Evolutionary conservation across 2,888 invertebrate species (phyloP), one percentile per base, ranked within the genome.

Genomic region (Arenicola marina): DNA sequence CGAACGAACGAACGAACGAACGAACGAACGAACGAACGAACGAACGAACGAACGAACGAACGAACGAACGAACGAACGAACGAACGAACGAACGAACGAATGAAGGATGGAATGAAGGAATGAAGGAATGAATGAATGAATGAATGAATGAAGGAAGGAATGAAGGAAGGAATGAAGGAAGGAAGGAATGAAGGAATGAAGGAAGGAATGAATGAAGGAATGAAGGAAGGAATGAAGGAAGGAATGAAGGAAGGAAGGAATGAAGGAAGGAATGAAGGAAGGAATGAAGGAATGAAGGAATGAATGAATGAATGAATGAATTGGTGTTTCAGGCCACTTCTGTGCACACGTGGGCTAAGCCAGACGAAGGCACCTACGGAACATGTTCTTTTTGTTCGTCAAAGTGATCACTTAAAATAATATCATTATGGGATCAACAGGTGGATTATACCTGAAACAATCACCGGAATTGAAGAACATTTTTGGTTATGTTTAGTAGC

Each of bases 211-310:
- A 38, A 38, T 11, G 43, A 38, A 38, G 43, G 43, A 38, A 38
- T 11, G 43, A 38, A 38, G 43, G 43, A 38, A 38, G 43, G 43
- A 38, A 38, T 11, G 43, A 38, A 38, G 51, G 51, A 51, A 21
- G 51, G 51, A 51, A 28, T n/a, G 51, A n/a, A 4, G 28, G 51
- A 51, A 4, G 24, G 51, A 51, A 24, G 51, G 51, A 51, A 28
- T 1, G 51, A 51, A 21, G 2, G 21, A 24, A 28, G 3, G 26
- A 51, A 28, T 1, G 51, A 51, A 21, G 2, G 51, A 11, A 21
- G 3, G 51, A 51, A 28, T 1, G 26, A 51, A 21, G 1, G 51
- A 24, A 4, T 1, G 51, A 51, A 7, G 3, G 26, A 51, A 4
- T 1, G 26, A 21, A 28, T 1, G 21, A 51, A 28, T 1, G 51